Base-by-base conservation (phyloP, 53 echinoderm and acorn worm species). In the Echinometra lucunter region DNA sequence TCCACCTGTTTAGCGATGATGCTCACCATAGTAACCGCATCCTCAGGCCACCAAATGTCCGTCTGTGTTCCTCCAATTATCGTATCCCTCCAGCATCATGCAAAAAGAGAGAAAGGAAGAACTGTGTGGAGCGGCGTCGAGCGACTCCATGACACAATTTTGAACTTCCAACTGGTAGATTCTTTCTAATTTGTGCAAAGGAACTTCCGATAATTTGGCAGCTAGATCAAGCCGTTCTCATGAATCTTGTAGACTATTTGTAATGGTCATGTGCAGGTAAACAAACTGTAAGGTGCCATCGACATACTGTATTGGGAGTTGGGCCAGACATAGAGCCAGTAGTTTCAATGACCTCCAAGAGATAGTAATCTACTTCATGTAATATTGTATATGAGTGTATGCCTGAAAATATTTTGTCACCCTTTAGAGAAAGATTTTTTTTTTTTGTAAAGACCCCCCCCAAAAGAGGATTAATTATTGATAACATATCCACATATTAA, bases 1-100 rank as follows among this genome's bases (percentile, higher is more conserved):
- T 90, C 90, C 90, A 90, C 90, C 90, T 90, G 90, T 90, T 58
- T 63, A 90, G 90, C 42, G 90, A 90, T 90, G 90, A 90, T 90
- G 37, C 58, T 90, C 58, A 90, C 90, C 90, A 90, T 90, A 63
- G 90, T 37, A 90, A 90, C 58, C 49, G 60, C 58, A 90, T 60
- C 63, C 90, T 60, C 90, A 35, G 90, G 90, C 58, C 90, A 90
- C 63, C 58, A 58, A 90, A 63, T 58, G 90, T 90, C 90, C 90
- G 63, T 60, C 90, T 60, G 90, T 58, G 90, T 90, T 58, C 58
- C 90, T 58, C 90, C 90, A 90, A 90, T 90, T 63, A 90, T 90
- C 63, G 90, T 37, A 55, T 58, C 63, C 90, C 40, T 60, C 56
- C 18, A 49, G 85, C 85, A 47, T 30, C 15, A 37, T 21, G 58